Evolutionary conservation across 2,888 invertebrate genomes (phyloP), one percentile per base, ranked within the genome.

Genomic region (Crematogaster levior): DNA sequence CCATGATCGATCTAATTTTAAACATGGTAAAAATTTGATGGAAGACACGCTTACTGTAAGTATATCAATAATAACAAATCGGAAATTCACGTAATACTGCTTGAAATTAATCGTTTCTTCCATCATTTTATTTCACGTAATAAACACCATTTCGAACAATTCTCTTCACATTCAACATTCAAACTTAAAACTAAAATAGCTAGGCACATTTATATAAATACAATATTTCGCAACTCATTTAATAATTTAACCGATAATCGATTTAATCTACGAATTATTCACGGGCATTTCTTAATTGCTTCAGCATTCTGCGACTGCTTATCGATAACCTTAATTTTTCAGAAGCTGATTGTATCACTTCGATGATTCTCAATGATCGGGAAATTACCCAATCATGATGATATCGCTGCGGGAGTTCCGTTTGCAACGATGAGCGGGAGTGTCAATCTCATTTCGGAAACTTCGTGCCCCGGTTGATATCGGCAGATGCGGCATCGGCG

Each of bases 401-500:
- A 65, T 65, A 65, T 43, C 24, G 34, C 18, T 48, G 48, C 63
- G 30, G 5, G 68, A 79, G n/a, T 68, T 68, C 37, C 34, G 34
- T 40, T 43, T 56, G 77, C 77, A n/a, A 56, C 40, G 77, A 21
- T 40, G 30, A 37, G 53, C 53, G 27, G 1, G 40, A 46, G 56
- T 56, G 77, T 79, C 77, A 68, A 79, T 79, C 77, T 79, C 68
- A 79, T 79, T 79, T 79, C 56, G 43, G 66, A 79, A 79, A 79
- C 77, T 79, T 79, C 18, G 37, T 65, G 51, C 79, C 61, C 46
- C 30, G 65, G 65, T 84, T 81, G 88, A 89, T 85, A 85, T 84
- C 84, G 86, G 83, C 86, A 84, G 82, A 83, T 85, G 87, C 79
- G 75, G 84, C 82, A 82, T 75, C 81, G 85, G 85, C 73, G 86